Base-by-base conservation (phyloP, 2,888 invertebrate species). In the Drosophila neonasuta region DNA sequence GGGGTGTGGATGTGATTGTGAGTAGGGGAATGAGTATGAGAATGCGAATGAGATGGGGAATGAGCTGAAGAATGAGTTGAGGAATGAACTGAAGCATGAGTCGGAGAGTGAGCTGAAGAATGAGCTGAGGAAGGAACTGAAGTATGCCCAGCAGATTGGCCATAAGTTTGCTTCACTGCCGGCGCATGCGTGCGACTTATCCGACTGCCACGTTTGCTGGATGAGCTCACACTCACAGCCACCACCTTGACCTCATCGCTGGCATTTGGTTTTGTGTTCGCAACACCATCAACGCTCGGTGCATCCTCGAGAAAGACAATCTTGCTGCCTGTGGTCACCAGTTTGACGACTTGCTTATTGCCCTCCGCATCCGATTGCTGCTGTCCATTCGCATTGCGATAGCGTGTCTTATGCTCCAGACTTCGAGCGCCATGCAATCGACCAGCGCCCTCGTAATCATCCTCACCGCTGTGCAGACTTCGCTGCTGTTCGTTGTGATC, bases 191-290 rank as follows among this genome's bases (percentile, higher is more conserved):
- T 73, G 67, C 73, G 73, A 32, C 73, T 73, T 56, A 74, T 74
- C 52, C 56, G 73, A 60, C 57, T 58, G 49, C 80, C 84, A 17
- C 81, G 68, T 42, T 74, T 75, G 45, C 83, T 77, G 8, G 88
- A 88, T 3, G 92, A 92, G 34, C 92, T 92, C 10, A 92, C 92
- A 55, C 92, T 90, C n/a, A 92, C 92, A 0, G 92, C 91, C 30
- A 93, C 90, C 24, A 92, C 91, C 78, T 92, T 90, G 67, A 90
- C 89, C 71, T 91, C 90, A 61, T 88, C 88, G 30, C 60, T 77
- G 64, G 68, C 17, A 51, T 77, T 80, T 8, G 66, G 39, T 11
- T 60, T 79, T 20, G 46, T 48, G 46, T 39, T 55, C 4, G 59
- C 9, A 6, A 17, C 5, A 9, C 5, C 36, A 2, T 13, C 34